A percentile compares a stretch with the other conserved stretches of the same genome.
These are phyloP conservation scores for Galerucella pusilla DNA, from an alignment of 2,888 invertebrate species.

Conservation along the genomic window DNA sequence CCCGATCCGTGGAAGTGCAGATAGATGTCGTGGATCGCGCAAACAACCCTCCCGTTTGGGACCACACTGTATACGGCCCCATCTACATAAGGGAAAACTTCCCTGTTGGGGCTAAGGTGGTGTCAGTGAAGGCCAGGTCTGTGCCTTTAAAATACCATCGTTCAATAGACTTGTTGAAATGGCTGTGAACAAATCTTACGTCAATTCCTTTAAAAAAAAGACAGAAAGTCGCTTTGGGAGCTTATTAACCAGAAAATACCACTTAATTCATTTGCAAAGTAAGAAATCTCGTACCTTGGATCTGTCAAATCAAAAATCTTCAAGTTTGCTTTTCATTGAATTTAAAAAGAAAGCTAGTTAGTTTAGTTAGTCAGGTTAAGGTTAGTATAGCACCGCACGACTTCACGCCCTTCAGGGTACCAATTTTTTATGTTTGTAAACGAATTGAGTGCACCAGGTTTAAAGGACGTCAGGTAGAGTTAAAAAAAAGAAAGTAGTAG, in stretches of 20 bases:
- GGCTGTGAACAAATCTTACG: not conserved
- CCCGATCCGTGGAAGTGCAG: slow-evolving; percentile 97
- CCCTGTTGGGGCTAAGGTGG: slow-evolving; percentile 97
- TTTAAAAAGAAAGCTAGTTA: not conserved
- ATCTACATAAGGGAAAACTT: slow-evolving; percentile 98
- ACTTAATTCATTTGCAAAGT: not conserved
- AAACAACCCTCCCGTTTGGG: slow-evolving; percentile 98
- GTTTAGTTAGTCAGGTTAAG: not conserved
- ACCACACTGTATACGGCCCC: slow-evolving; percentile 95
- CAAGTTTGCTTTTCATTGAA: too few relatives aligned
- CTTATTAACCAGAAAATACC: too few relatives aligned
- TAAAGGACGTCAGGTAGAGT: not conserved
- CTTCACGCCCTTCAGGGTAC: not conserved
- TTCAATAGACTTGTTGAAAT: slow-evolving; percentile 15
- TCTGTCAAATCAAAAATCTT: not conserved
- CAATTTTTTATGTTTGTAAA: too few relatives aligned
- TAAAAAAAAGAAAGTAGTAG: not conserved
- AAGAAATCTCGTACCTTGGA: too few relatives aligned
- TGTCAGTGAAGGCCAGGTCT: slow-evolving; percentile 99
- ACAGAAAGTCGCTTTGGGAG: not conserved
- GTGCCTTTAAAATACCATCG: slow-evolving; percentile 64
- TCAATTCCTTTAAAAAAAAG: not conserved
- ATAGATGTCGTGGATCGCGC: slow-evolving; percentile 98
- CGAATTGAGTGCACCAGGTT: not conserved
- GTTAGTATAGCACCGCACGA: not conserved